Percentiles rank a stretch among this genome's conserved stretches.
These are phyloP conservation scores for Crocidura indochinensis DNA, from an alignment of 2,797 vertebrate genomes.

Conservation along the genomic window DNA sequence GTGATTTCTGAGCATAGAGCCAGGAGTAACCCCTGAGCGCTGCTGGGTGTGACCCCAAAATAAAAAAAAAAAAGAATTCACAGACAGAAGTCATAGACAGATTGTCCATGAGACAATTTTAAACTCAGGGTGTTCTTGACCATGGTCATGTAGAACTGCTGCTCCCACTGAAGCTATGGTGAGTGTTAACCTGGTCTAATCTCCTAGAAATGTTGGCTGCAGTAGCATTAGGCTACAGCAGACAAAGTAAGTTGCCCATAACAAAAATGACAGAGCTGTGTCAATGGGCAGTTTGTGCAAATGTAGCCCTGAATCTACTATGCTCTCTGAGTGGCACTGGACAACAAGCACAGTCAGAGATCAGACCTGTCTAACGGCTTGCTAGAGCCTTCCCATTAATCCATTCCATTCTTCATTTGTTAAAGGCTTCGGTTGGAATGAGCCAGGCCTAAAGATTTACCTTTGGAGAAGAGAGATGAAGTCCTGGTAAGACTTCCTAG, in stretches of 20 bases:
- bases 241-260: not conserved
- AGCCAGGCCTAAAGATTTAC: conserved; percentile 86
- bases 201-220: not conserved
- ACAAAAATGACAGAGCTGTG: not conserved
- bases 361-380: conserved; percentile 66
- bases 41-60: too few relatives aligned
- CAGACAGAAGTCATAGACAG: not conserved
- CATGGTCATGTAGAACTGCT: not conserved
- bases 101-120: conserved; percentile 34
- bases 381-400: conserved; percentile 76
- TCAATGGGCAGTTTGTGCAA: not conserved
- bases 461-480: conserved; percentile 85
- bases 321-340: conserved; percentile 25
- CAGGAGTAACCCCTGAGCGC: too few relatives aligned
- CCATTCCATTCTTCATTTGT: conserved; percentile 85
- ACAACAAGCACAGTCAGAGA: conserved; percentile 11
- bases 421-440: conserved; percentile 85
- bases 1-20: too few relatives aligned
- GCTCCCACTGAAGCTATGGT: not conserved
- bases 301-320: not conserved
- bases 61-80: too few relatives aligned
- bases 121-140: conserved; percentile 9
- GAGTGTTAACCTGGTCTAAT: not conserved
- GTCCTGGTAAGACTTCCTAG: conserved; percentile 86
- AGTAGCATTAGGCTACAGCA: too few relatives aligned